Conservation (phyloP, 2,113 vertebrate genomes). For the Neopipo cinnamomea region DNA sequence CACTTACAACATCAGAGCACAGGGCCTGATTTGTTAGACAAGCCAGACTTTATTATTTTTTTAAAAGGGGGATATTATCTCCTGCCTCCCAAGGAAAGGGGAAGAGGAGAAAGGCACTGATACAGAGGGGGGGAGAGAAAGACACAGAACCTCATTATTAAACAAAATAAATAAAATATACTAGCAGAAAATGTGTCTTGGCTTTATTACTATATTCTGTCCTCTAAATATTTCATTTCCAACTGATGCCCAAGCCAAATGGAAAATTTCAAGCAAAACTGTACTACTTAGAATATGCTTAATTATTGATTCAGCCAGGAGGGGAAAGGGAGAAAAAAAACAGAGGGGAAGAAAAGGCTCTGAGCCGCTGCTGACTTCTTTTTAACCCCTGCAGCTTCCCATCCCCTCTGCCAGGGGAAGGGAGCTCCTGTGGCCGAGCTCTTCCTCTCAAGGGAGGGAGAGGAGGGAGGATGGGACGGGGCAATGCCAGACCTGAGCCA, state of each 20-base stretch:
- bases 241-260: slow-evolving; percentile 78
- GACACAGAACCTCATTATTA: slow-evolving; percentile 77
- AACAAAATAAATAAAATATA: slow-evolving; percentile 78
- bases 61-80: slow-evolving; percentile 62
- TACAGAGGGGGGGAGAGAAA: slow-evolving; percentile 44
- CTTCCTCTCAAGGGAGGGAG: neutral
- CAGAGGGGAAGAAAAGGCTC: neutral
- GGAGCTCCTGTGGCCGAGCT: neutral
- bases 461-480: neutral
- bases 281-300: slow-evolving; percentile 77
- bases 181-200: slow-evolving; percentile 73
- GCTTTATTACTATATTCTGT: slow-evolving; percentile 78
- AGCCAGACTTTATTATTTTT: slow-evolving; percentile 66
- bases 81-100: slow-evolving; percentile 57
- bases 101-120: slow-evolving; percentile 40
- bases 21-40: slow-evolving; percentile 63
- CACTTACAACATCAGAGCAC: slow-evolving; percentile 45
- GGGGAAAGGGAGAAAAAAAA: neutral
- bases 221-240: slow-evolving; percentile 83
- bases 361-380: neutral
- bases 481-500: no score
- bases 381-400: neutral
- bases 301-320: slow-evolving; percentile 79
- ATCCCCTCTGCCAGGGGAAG: neutral
- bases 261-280: slow-evolving; percentile 79